Evolutionary conservation across 2,113 vertebrate species (phyloP).

Genomic region (Lichenostomus cassidix): DNA sequence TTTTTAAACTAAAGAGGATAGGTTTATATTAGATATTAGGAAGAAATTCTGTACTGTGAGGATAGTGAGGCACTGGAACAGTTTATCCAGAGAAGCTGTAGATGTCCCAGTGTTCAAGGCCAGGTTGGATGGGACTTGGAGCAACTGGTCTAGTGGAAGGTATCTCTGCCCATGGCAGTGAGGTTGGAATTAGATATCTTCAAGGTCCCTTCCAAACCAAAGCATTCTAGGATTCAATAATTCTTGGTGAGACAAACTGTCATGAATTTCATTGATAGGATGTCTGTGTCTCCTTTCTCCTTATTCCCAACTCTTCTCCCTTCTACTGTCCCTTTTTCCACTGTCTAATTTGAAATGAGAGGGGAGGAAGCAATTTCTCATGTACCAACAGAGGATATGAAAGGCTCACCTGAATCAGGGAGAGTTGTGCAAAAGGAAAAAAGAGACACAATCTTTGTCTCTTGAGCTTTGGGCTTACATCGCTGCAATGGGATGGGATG

Average conservation of each 20-base stretch:
- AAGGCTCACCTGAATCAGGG: accelerated
- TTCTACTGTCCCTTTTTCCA: not conserved
- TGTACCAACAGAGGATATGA: not conserved
- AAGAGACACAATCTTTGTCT: accelerated
- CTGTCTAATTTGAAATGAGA: not conserved
- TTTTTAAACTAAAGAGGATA: not conserved
- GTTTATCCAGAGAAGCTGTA: not conserved
- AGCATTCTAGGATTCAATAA: not conserved
- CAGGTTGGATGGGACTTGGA: not conserved
- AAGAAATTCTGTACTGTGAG: not conserved
- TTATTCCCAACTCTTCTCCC: not conserved
- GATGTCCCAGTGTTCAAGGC: not conserved
- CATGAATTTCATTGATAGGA: not conserved
- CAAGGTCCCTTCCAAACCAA: not conserved
- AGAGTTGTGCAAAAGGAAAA: not conserved
- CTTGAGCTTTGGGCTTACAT: not conserved
- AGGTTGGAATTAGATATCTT: not conserved
- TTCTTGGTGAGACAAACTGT: not conserved
- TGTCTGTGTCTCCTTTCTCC: not conserved
- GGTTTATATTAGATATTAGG: not conserved
- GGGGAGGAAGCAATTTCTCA: not conserved
- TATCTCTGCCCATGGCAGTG: not conserved
- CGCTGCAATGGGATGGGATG: accelerated
- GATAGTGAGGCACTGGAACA: not conserved
- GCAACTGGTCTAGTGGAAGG: not conserved